Evolutionary conservation across 1,140 invertebrate species (phyloP), one percentile per base, ranked within the genome.

Genomic region (Drosophila albomicans): DNA sequence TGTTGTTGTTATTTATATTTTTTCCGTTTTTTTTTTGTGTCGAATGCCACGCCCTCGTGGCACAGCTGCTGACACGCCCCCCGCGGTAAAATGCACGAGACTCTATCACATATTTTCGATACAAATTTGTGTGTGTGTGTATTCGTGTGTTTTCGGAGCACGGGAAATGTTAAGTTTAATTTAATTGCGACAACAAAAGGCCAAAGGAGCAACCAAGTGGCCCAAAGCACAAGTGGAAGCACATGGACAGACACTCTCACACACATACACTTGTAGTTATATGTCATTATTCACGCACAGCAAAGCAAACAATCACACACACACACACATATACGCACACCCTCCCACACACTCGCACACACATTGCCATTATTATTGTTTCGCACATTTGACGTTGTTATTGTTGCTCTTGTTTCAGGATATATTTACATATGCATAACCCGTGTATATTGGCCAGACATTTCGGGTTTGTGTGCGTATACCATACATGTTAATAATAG

Each of bases 121-220:
- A 70, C 51, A 59, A 49, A 71, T 72, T 58, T 25, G 20, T 3
- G 20, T 3, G 20, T 3, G 20, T 0, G 20, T 25, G 20, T 25
- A 25, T 25, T 3, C 3, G 35, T 38, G 56, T 28, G 43, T 16
- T 52, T 52, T 43, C 11, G 16, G 52, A 54, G 65, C 58, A 46
- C 25, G 57, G 80, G 62, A 81, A 71, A 76, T 84, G 76, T 82
- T 82, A 82, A 82, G 81, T 82, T 82, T 82, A 82, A 82, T 82
- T 82, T 82, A 82, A 82, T 82, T 82, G 76, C 71, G 76, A 51
- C 76, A 69, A 75, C 80, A 76, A 76, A 78, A 79, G 80, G 80
- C 78, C 78, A 62, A 80, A 66, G 79, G 66, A 70, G 71, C 79
- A 67, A 80, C 72, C 71, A 80, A 74, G 69, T 68, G 67, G 58